phyloP scores from a whole-genome alignment of 1,140 invertebrate species.

The Pseudobourletiella spinata region DNA sequence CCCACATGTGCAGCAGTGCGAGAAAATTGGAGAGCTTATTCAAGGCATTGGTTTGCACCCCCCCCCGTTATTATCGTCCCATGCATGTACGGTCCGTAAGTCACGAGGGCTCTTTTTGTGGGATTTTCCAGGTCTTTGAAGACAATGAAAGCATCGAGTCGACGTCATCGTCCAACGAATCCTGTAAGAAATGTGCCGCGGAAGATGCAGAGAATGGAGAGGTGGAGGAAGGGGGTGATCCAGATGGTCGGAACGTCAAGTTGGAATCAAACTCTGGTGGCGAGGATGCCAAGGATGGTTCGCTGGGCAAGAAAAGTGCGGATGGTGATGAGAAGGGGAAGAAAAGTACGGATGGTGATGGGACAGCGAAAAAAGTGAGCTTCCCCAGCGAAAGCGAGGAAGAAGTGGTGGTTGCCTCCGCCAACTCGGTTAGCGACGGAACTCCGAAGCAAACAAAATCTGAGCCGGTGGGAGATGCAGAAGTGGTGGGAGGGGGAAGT shows the following conservation, averaged over 20 bases:
- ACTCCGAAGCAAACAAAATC: too few species aligned
- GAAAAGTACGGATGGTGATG: not conserved
- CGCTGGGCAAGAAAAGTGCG: not conserved
- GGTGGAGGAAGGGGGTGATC: constrained; percentile 2
- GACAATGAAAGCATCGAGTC: constrained; percentile 40
- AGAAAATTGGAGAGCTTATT: too few species aligned
- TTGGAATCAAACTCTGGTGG: not conserved
- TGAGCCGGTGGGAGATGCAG: too few species aligned
- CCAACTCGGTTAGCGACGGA: too few species aligned
- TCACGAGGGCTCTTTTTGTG: too few species aligned
- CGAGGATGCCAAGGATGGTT: too few species aligned
- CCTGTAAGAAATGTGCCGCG: constrained; percentile 18
- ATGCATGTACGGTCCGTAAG: too few species aligned
- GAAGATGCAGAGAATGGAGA: constrained; percentile 15
- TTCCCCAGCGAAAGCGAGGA: not conserved
- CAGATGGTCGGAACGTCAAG: constrained; percentile 18
- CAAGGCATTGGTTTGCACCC: too few species aligned
- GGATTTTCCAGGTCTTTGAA: constrained; percentile 43
- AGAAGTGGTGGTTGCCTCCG: not conserved
- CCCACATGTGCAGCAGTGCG: too few species aligned
- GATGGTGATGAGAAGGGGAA: not conserved
- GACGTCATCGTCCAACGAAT: constrained; percentile 31
- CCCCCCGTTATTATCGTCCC: not conserved
- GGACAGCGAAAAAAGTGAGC: not conserved
- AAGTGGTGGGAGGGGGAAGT: not conserved